phyloP scores from a whole-genome alignment of 2,888 invertebrate species.

The Eustalomyia histrio region DNA sequence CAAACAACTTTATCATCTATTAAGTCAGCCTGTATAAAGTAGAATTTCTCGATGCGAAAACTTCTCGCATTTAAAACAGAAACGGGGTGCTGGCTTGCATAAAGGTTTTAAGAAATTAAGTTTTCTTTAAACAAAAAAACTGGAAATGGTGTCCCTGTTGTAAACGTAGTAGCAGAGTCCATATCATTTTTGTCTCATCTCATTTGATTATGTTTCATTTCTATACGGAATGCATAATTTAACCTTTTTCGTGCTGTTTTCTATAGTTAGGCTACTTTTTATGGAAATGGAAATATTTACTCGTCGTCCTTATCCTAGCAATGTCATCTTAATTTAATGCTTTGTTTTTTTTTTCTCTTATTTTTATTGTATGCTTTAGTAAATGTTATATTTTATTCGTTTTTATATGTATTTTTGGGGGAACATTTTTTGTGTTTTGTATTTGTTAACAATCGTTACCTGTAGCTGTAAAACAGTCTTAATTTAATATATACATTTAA shows the following conservation, averaged over 20 bases:
- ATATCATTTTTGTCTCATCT: constrained; percentile 40
- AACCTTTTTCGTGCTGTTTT: constrained; percentile 24
- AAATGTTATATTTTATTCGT: constrained; percentile 26
- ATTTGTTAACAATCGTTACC: constrained; percentile 43
- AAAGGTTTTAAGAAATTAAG: no score
- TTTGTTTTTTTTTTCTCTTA: constrained; percentile 7
- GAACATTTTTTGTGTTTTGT: neutral
- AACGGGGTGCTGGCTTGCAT: no score
- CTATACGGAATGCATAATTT: constrained; percentile 42
- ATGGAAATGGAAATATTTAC: neutral
- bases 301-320: constrained; percentile 42
- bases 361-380: neutral
- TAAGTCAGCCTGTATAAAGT: no score
- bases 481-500: constrained; percentile 16
- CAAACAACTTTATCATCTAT: no score
- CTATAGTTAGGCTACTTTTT: constrained; percentile 10
- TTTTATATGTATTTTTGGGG: neutral
- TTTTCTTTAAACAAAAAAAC: no score
- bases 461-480: constrained; percentile 15
- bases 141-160: neutral
- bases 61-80: no score
- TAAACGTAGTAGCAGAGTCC: constrained; percentile 7
- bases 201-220: constrained; percentile 43
- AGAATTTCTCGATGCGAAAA: no score
- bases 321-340: constrained; percentile 41